Evolutionary conservation across 2,113 vertebrate genomes (phyloP), one percentile per base, ranked within the genome.

Genomic region (Melanotaenia duboulayi): DNA sequence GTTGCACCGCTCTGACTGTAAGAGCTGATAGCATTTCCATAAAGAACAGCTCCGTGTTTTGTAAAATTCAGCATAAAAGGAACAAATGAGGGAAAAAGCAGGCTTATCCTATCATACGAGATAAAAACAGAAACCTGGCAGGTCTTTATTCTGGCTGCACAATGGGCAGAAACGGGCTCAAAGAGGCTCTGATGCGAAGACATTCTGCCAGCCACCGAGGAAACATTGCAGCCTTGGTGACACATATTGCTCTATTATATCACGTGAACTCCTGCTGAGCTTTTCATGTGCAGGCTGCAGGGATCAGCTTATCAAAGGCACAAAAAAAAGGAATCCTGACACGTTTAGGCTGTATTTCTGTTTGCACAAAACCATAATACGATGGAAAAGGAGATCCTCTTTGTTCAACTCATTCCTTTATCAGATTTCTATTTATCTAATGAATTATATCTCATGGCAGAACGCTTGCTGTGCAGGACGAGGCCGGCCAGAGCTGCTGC

Each of bases 211-310:
- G 61, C 71, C 65, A n/a, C 64, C 42, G 75, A 78, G 79, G 80
- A 83, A 76, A 16, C 52, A 54, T 64, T 71, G 58, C 67, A 72
- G 78, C 77, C 88, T 75, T 46, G 59, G 87, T 85, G 80, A 85
- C 85, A 73, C 84, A 84, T 83, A 86, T 86, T 76, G 74, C 80
- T 81, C 70, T 61, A 50, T 87, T 82, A 72, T 81, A 61, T 60
- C 16, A 11, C 82, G 57, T 66, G 83, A 81, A 59, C 82, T 89
- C 84, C 82, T 46, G 86, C 79, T 72, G 83, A 76, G 89, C 87
- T 88, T 92, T 88, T 91, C 81, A 91, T 84, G 71, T 81, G 63
- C 35, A 50, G 73, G 76, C 62, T 70, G 71, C 50, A 86, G 28
- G n/a, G n/a, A n/a, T n/a, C 68, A 58, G 61, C 59, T 87, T 61